phyloP scores from a whole-genome alignment of 1,140 invertebrate genomes.

The Drosophila orena region DNA sequence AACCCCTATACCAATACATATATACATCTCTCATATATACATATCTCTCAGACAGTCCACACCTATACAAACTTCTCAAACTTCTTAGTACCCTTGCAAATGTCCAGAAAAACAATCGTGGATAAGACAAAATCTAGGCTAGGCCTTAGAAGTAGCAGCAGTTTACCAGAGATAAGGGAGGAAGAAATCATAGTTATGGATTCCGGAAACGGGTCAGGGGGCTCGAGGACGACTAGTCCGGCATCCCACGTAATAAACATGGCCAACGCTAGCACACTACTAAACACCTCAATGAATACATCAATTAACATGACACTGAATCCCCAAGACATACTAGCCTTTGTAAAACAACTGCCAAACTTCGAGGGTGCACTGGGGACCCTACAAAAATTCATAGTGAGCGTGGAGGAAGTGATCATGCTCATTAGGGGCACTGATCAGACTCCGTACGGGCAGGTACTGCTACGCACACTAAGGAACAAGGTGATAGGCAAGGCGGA shows the following conservation, averaged over 20 bases:
- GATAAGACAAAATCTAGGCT: not conserved
- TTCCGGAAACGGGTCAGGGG: not conserved
- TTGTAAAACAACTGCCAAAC: not conserved
- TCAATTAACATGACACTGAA: not conserved
- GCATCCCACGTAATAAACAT: too few species aligned
- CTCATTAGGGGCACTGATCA: conserved; percentile 14
- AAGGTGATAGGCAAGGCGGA: conserved; percentile 10
- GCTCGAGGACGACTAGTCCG: not conserved
- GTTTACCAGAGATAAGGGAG: not conserved
- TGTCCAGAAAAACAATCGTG: not conserved
- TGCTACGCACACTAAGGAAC: conserved; percentile 3
- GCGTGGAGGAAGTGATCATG: too few species aligned
- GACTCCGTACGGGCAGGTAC: not conserved
- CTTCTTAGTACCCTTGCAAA: not conserved
- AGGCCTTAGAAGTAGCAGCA: conserved; percentile 1
- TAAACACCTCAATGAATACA: not conserved
- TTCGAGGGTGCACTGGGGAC: not conserved
- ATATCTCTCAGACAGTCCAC: too few species aligned
- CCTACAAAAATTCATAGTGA: too few species aligned
- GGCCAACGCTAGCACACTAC: not conserved
- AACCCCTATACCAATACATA: too few species aligned
- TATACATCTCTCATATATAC: too few species aligned
- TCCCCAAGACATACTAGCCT: not conserved
- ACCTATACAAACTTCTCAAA: too few species aligned
- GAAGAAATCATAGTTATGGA: not conserved